Conservation (phyloP, 2,888 invertebrate species). For the Dimorphilus gyrociliatus region DNA sequence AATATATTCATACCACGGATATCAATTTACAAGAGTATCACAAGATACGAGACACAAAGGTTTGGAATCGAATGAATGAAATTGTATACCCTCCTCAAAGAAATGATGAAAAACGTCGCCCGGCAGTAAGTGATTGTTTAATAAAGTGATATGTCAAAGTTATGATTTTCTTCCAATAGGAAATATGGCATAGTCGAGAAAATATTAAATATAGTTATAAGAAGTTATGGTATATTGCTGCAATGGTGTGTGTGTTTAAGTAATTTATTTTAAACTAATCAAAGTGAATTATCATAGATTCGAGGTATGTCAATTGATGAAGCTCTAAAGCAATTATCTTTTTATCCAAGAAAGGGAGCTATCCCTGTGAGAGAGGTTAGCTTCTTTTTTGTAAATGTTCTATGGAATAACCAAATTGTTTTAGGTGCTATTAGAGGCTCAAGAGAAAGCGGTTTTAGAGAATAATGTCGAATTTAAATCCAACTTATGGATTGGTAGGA, state of each 20-base stretch:
- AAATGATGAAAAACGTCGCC: constrained; percentile 55
- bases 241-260: constrained; percentile 25
- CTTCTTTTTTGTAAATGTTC: constrained; percentile 7
- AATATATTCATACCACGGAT: too few species aligned
- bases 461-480: constrained; percentile 87
- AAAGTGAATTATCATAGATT: constrained; percentile 44
- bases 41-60: constrained; percentile 6
- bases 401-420: constrained; percentile 10
- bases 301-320: constrained; percentile 85
- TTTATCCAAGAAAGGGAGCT: constrained; percentile 47
- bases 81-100: constrained; percentile 61
- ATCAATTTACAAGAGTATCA: too few species aligned
- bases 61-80: constrained; percentile 44
- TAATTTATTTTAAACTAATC: neutral
- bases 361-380: constrained; percentile 29
- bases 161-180: constrained; percentile 45
- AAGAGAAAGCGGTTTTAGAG: constrained; percentile 61
- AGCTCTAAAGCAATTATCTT: constrained; percentile 73
- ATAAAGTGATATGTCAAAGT: neutral
- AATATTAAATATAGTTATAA: constrained; percentile 76
- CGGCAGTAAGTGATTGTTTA: constrained; percentile 52
- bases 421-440: constrained; percentile 71
- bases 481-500: constrained; percentile 70
- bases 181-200: constrained; percentile 62
- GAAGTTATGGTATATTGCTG: constrained; percentile 81